Percentiles rank a stretch among this genome's conserved stretches.
Evolutionary conservation across 2,888 invertebrate genomes (phyloP).

Genomic region (Nasonovia ribisnigri): DNA sequence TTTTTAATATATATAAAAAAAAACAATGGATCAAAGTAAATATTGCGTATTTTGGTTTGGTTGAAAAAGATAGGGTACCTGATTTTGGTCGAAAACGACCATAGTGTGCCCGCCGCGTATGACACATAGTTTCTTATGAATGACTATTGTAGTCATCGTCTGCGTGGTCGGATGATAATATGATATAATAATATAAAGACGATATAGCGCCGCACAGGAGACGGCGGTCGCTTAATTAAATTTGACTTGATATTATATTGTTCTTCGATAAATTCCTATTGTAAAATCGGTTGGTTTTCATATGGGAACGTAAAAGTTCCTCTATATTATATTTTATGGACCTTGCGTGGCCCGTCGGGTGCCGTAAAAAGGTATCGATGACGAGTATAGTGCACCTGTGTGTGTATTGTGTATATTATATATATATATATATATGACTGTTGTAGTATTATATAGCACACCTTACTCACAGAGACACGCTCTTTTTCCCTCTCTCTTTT

Average conservation of each 20-base stretch:
- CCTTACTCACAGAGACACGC: neutral
- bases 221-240: neutral
- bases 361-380: neutral
- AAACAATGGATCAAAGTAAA: no score
- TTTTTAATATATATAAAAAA: no score
- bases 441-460: neutral
- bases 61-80: no score
- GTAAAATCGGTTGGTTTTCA: neutral
- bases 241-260: neutral
- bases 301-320: neutral
- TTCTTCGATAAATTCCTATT: neutral
- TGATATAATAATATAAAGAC: neutral
- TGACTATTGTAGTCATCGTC: no score
- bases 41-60: no score
- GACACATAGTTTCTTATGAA: no score
- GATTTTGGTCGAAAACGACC: no score
- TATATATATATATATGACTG: neutral
- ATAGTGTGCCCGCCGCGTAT: no score
- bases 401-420: neutral
- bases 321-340: neutral
- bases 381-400: slow-evolving; percentile 8
- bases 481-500: neutral
- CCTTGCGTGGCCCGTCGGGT: neutral
- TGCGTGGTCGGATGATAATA: neutral
- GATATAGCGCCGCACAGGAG: neutral